Evolutionary conservation across 2,888 invertebrate species (phyloP).

Genomic region (Agrypnus murinus): DNA sequence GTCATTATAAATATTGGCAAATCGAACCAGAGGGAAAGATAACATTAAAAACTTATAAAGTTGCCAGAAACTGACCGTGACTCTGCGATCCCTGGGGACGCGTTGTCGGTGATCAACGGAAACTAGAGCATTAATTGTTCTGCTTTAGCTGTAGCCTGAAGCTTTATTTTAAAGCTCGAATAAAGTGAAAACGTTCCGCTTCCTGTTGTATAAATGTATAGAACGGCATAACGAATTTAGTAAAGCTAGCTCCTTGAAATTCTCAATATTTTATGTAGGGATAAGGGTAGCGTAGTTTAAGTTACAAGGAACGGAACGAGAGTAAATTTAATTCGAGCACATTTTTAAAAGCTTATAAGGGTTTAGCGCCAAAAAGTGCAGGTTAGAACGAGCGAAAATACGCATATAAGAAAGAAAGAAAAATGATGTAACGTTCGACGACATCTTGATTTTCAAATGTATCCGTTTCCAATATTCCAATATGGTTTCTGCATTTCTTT

Average conservation of each 20-base stretch:
- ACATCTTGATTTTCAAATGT: constrained; percentile 1
- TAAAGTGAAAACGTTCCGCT: constrained; percentile 16
- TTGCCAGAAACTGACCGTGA: constrained; percentile 57
- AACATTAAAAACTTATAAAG: constrained; percentile 60
- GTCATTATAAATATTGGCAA: constrained; percentile 62
- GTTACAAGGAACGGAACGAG: constrained; percentile 5
- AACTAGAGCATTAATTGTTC: constrained; percentile 41
- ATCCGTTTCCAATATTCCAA: background rate
- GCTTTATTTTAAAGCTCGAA: constrained; percentile 26
- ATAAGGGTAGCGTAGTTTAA: constrained; percentile 11
- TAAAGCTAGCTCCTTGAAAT: constrained; percentile 4
- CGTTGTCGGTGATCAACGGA: constrained; percentile 38
- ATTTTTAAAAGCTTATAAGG: constrained; percentile 13
- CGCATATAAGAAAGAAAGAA: background rate
- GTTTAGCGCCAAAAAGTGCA: constrained; percentile 6
- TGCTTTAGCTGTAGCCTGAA: constrained; percentile 6
- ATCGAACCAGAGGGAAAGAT: constrained; percentile 64
- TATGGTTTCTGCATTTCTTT: constrained; percentile 2
- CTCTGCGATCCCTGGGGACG: constrained; percentile 47
- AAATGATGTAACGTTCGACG: background rate
- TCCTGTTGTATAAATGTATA: background rate
- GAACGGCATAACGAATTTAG: constrained; percentile 17
- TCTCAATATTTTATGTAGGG: constrained; percentile 20
- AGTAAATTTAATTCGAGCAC: constrained; percentile 11
- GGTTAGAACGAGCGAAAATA: no score